Base-by-base conservation (phyloP, 2,113 vertebrate species). In the Prietella phreatophila region DNA sequence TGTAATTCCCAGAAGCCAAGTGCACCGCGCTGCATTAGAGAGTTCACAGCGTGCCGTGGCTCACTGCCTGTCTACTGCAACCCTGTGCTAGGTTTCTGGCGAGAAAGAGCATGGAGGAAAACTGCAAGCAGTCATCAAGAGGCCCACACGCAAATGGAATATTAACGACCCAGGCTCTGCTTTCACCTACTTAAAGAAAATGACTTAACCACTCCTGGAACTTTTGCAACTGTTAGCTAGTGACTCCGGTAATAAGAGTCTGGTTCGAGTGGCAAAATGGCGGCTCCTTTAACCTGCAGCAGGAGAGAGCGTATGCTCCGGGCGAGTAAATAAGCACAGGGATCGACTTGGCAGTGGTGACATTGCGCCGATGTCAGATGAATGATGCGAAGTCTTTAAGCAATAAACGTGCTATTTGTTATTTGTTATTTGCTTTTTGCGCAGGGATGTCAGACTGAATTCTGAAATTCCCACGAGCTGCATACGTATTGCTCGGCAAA, bases 91-190 rank as follows among this genome's bases (percentile, higher is more conserved):
- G 20, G 50, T 86, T 69, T 88, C 82, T 36, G 36, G 11, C 5
- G 79, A 67, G 56, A 67, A 65, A 67, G 55, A 69, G 65, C 78
- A 55, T 47, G 79, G 17, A 30, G 67, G 47, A 69, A 78, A 84
- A 76, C 82, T n/a, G 87, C 87, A 71, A 82, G 83, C 83, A 90
- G 75, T 86, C 87, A 88, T 90, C 89, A 88, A 76, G 82, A 90
- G n/a, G 63, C 30, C 81, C 85, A 56, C 78, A 86, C 39, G 67
- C 87, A 89, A 22, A 17, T 56, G 13, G 83, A 69, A 86, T 91
- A 86, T 84, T 76, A 89, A 88, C 76, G 82, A 78, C 82, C 85
- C 67, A 87, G 81, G 25, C 78, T 86, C 82, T 69, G 83, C 79
- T 88, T 56, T 84, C 86, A 87, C 69, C 69, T 76, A 50, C 82